Evolutionary conservation across 2,113 vertebrate genomes (phyloP).

Genomic region (Chionomys nivalis): DNA sequence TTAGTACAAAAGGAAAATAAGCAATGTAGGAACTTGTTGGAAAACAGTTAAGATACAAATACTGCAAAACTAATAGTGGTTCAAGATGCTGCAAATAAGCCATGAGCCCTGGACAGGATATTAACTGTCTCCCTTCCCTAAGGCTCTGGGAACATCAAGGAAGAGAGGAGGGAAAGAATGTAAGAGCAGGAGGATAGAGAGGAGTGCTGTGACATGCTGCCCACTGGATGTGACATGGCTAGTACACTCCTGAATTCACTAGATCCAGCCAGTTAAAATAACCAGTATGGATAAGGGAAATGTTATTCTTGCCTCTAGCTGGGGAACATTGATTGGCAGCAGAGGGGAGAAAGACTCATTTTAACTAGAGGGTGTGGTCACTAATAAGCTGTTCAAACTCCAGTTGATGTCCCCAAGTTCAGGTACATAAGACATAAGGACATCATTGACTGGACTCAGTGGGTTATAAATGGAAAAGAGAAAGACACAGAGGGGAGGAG

Average conservation of each 20-base stretch:
- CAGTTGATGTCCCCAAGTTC: background rate
- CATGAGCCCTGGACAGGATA: too few species aligned
- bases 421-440: background rate
- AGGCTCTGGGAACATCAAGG: background rate
- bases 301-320: background rate
- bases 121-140: background rate
- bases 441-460: background rate
- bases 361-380: background rate
- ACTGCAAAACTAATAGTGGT: background rate
- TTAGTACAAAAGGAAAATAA: background rate
- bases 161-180: background rate
- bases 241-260: background rate
- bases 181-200: background rate
- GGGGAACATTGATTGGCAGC: background rate
- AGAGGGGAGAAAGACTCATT: background rate
- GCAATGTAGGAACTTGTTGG: background rate
- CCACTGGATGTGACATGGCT: background rate
- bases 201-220: background rate
- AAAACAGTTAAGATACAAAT: too few species aligned
- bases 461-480: background rate
- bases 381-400: background rate
- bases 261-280: background rate
- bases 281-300: background rate
- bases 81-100: background rate
- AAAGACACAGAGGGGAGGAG: too few species aligned